These are phyloP conservation scores for Eupeodes corollae DNA, from an alignment of 1,140 invertebrate genomes.

Conservation along the genomic window DNA sequence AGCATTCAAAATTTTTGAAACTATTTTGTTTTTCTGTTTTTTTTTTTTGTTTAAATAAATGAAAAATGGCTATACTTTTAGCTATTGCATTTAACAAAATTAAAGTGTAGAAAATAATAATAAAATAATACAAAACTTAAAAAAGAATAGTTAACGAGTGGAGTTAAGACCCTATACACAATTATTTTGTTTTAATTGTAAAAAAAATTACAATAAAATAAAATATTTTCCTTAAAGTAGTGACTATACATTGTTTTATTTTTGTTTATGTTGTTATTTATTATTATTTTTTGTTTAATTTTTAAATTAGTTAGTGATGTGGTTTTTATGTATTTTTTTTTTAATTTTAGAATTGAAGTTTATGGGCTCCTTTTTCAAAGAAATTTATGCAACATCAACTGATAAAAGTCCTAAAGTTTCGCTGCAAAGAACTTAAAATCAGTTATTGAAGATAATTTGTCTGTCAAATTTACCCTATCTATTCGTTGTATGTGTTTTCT, in stretches of 20 bases:
- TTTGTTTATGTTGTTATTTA: slow-evolving; percentile 19
- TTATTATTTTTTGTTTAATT: slow-evolving; percentile 11
- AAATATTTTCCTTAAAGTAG: slow-evolving; percentile 30
- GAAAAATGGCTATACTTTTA: too few species aligned
- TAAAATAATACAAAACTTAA: too few species aligned
- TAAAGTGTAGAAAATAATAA: too few species aligned
- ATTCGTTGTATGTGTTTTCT: neutral
- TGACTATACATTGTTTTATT: slow-evolving; percentile 37
- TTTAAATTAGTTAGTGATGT: neutral
- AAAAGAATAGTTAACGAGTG: too few species aligned
- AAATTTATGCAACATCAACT: too few species aligned
- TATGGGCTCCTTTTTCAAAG: too few species aligned
- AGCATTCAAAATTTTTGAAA: neutral
- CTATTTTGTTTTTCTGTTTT: neutral
- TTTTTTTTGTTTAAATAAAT: neutral
- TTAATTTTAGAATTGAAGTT: neutral
- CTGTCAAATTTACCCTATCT: neutral
- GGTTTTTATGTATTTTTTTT: neutral
- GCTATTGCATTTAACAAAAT: too few species aligned
- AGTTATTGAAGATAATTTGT: neutral
- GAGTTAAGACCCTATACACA: too few species aligned
- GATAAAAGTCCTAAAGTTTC: too few species aligned
- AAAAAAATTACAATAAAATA: slow-evolving; percentile 3
- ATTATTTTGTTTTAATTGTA: too few species aligned
- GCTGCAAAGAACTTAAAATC: neutral